phyloP scores from a whole-genome alignment of 2,797 vertebrate genomes.

The Cirrhinus molitorella region DNA sequence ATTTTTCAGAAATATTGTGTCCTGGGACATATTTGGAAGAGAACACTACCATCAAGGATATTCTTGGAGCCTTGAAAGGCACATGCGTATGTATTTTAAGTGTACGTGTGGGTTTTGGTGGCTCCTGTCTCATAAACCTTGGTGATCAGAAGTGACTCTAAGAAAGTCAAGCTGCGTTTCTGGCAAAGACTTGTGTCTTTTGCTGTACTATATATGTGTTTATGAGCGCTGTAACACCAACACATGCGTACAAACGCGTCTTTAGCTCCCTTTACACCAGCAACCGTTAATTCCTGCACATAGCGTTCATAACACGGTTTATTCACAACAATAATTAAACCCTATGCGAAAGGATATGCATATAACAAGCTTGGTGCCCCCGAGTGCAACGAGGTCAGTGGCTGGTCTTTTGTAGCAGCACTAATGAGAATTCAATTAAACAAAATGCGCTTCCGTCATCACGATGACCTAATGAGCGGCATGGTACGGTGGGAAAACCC shows the following conservation, averaged over 20 bases:
- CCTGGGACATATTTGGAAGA: conserved; percentile 35
- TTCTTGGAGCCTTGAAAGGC: conserved; percentile 40
- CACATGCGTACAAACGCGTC: conserved; percentile 54
- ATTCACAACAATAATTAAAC: conserved; percentile 87
- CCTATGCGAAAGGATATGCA: conserved; percentile 92
- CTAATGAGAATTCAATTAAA: conserved; percentile 98
- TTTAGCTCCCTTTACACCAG: conserved; percentile 88
- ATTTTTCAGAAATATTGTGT: conserved; percentile 39
- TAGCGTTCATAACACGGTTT: conserved; percentile 69
- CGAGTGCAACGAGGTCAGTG: conserved; percentile 90
- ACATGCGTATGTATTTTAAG: conserved; percentile 50
- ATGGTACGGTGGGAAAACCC: conserved; percentile 86
- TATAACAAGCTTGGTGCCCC: conserved; percentile 89
- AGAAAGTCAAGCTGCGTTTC: conserved; percentile 26
- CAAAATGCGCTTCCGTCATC: conserved; percentile 91
- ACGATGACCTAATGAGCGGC: conserved; percentile 96
- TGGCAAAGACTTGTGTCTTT: background rate
- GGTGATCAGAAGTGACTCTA: conserved; percentile 34
- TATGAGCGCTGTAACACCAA: conserved; percentile 21
- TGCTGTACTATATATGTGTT: conserved; percentile 31
- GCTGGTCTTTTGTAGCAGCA: conserved; percentile 88
- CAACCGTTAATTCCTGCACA: conserved; percentile 18
- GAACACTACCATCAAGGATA: conserved; percentile 40
- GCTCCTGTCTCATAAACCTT: conserved; percentile 48
- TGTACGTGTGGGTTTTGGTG: conserved; percentile 46